phyloP scores from a whole-genome alignment of 1,140 invertebrate species.

The Diprion similis region DNA sequence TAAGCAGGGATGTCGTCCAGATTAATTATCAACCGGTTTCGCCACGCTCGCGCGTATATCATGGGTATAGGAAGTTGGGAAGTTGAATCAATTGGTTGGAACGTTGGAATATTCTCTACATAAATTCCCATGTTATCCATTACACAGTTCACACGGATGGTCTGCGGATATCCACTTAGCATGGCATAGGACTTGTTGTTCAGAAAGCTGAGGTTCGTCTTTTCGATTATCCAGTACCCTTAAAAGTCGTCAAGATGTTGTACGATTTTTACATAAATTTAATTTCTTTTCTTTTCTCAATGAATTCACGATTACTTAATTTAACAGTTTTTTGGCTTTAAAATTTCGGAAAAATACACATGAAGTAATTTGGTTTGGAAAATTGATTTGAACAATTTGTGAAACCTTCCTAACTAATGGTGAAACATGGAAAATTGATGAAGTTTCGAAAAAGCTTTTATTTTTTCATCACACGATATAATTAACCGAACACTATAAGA shows the following conservation, averaged over 20 bases:
- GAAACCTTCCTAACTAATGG: too few species aligned
- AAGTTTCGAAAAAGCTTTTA: background rate
- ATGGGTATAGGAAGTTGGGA: background rate
- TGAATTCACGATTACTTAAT: background rate
- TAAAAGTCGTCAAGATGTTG: too few species aligned
- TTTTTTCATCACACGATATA: background rate
- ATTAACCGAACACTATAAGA: background rate
- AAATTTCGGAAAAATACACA: too few species aligned
- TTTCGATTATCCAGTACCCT: background rate
- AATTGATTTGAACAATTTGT: too few species aligned
- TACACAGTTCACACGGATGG: too few species aligned
- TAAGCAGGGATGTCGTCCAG: background rate
- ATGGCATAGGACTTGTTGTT: background rate
- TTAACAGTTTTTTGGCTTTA: too few species aligned
- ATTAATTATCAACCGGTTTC: background rate
- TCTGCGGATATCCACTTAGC: too few species aligned
- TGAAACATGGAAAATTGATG: background rate
- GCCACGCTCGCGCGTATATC: background rate
- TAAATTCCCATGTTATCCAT: background rate
- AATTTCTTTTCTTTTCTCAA: background rate
- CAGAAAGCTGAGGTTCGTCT: background rate
- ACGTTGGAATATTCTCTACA: background rate
- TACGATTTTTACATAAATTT: too few species aligned
- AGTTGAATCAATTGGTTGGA: conserved; percentile 1
- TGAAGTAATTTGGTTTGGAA: too few species aligned